Conservation (phyloP, 1,140 invertebrate genomes). For the Philaenus spumarius region DNA sequence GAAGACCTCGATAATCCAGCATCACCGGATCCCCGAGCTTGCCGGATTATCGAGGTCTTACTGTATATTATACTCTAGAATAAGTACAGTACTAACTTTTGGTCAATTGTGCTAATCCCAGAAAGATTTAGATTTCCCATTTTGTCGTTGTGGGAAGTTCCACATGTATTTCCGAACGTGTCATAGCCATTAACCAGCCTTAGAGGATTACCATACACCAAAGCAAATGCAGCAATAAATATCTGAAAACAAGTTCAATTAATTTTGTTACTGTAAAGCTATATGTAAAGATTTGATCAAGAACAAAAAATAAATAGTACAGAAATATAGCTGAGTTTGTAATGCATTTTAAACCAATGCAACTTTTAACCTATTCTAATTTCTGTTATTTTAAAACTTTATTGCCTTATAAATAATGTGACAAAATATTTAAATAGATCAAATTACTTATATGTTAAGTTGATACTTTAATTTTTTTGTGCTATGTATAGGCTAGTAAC, state of each 20-base stretch:
- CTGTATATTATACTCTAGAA: too few relatives aligned
- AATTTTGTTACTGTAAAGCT: not conserved
- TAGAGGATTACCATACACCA: conserved; percentile 81
- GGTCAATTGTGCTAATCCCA: conserved; percentile 71
- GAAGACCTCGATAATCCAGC: too few relatives aligned
- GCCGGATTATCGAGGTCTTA: too few relatives aligned
- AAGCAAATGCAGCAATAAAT: conserved; percentile 78
- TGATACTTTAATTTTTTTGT: not conserved
- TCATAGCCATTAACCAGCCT: conserved; percentile 89
- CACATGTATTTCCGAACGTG: conserved; percentile 94
- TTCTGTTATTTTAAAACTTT: not conserved
- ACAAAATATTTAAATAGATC: too few relatives aligned
- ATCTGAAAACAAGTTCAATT: conserved; percentile 50
- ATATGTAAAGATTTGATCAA: not conserved
- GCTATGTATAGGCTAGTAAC: too few relatives aligned
- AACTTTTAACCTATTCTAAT: not conserved
- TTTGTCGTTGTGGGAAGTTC: conserved; percentile 67
- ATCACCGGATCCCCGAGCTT: too few relatives aligned
- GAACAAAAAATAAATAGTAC: not conserved
- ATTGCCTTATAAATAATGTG: not conserved
- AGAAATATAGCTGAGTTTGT: not conserved
- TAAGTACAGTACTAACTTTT: conserved; percentile 55
- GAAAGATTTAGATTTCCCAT: conserved; percentile 62
- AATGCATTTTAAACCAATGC: not conserved
- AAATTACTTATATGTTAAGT: too few relatives aligned